Conservation (phyloP, 2,888 invertebrate species). For the Diarsia dahlii region DNA sequence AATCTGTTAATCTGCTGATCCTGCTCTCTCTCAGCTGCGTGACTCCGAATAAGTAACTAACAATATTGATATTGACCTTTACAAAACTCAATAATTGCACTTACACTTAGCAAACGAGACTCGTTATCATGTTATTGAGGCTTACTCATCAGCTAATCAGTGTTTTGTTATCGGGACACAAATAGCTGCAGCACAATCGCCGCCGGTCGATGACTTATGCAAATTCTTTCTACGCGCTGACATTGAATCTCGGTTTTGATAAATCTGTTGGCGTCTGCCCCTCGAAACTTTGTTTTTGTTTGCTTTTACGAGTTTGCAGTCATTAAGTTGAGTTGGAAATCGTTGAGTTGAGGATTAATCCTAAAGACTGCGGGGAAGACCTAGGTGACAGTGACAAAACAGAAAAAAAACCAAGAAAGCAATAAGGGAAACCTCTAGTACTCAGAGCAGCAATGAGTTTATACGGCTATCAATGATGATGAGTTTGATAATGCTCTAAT, state of each 20-base stretch:
- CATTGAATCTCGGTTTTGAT: slow-evolving; percentile 64
- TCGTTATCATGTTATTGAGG: slow-evolving; percentile 60
- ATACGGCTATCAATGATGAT: not conserved
- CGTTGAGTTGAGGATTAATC: not conserved
- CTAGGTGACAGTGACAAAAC: not conserved
- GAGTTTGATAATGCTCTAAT: not conserved
- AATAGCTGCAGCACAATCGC: slow-evolving; percentile 59
- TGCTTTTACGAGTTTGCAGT: slow-evolving; percentile 4
- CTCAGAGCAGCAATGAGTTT: rapidly evolving
- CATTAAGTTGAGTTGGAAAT: not conserved
- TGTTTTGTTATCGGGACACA: slow-evolving; percentile 53
- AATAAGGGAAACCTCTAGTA: not conserved
- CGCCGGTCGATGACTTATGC: slow-evolving; percentile 73
- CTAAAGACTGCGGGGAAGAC: not conserved
- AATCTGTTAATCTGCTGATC: no score
- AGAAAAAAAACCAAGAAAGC: no score
- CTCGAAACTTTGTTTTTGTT: slow-evolving; percentile 35
- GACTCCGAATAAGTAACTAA: not conserved
- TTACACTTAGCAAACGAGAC: slow-evolving; percentile 44
- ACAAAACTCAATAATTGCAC: slow-evolving; percentile 41
- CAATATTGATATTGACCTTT: slow-evolving; percentile 18
- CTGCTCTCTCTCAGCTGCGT: not conserved
- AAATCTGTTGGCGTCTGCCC: slow-evolving; percentile 35
- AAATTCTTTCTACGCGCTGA: slow-evolving; percentile 66
- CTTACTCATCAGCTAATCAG: slow-evolving; percentile 65